phyloP scores from a whole-genome alignment of 2,888 invertebrate species.

The Glaucopsyche alexis region DNA sequence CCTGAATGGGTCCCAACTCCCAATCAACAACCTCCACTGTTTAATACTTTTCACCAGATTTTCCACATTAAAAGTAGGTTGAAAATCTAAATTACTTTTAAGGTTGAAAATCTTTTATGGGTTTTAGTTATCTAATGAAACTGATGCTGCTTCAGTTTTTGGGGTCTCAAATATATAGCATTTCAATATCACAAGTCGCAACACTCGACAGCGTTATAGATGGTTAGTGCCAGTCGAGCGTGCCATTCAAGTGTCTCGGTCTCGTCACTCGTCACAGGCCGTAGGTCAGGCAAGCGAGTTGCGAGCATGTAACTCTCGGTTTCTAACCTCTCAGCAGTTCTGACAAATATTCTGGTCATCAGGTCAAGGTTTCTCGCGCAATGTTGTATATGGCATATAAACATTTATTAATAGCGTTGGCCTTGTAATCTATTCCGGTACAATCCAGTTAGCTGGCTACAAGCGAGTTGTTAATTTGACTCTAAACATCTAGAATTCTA shows the following conservation, averaged over 20 bases:
- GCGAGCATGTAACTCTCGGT: constrained; percentile 1
- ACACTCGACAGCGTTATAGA: background rate
- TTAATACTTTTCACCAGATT: too few species aligned
- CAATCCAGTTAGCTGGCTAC: background rate
- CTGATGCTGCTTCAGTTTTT: too few species aligned
- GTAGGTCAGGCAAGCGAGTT: background rate
- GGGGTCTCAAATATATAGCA: too few species aligned
- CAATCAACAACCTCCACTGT: too few species aligned
- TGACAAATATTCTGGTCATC: constrained; percentile 10
- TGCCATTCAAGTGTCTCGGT: background rate
- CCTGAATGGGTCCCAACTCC: too few species aligned
- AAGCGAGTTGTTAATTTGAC: background rate
- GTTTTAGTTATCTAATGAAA: too few species aligned
- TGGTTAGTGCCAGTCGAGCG: background rate
- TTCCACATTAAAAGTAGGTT: too few species aligned
- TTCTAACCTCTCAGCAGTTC: constrained; percentile 1
- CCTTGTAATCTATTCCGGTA: constrained; percentile 2
- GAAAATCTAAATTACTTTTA: too few species aligned
- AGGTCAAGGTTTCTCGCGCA: constrained; percentile 9
- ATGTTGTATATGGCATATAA: constrained; percentile 17
- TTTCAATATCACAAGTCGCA: background rate
- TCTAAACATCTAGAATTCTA: background rate
- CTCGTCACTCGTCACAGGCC: background rate
- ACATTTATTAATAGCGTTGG: constrained; percentile 10
- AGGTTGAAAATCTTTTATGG: too few species aligned